Conservation (phyloP, 2,797 vertebrate genomes). For the Sebastiscus tertius region DNA sequence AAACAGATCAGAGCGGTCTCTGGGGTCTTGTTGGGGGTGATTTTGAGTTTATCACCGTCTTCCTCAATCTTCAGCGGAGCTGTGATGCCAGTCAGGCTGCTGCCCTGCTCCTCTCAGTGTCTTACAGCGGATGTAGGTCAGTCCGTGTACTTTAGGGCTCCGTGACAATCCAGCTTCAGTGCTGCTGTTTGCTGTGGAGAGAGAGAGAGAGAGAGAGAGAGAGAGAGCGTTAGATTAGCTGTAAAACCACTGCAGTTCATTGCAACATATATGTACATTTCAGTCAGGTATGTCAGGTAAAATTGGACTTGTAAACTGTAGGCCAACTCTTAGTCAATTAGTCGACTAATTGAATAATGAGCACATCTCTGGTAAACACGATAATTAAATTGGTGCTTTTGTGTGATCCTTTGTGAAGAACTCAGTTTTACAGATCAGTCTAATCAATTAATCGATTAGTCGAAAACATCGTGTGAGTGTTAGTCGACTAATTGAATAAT, state of each 20-base stretch:
- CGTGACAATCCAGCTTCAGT: conserved; percentile 55
- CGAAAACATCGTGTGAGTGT: too few relatives aligned
- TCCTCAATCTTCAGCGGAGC: conserved; percentile 47
- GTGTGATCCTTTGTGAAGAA: too few relatives aligned
- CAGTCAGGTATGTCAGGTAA: conserved; percentile 21
- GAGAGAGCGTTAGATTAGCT: conserved; percentile 30
- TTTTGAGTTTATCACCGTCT: conserved; percentile 50
- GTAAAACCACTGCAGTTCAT: conserved; percentile 17
- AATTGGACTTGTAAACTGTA: not conserved
- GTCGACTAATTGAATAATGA: too few relatives aligned
- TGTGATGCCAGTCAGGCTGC: conserved; percentile 45
- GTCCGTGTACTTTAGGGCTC: conserved; percentile 55
- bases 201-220: conserved; percentile 10
- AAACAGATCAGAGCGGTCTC: conserved; percentile 33
- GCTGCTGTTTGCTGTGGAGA: conserved; percentile 50
- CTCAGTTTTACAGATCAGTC: too few relatives aligned
- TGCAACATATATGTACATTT: conserved; percentile 24
- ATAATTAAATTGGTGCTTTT: too few relatives aligned
- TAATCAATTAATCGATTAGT: too few relatives aligned
- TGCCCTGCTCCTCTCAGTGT: conserved; percentile 46
- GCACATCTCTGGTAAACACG: too few relatives aligned
- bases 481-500: too few relatives aligned
- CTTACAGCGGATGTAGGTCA: conserved; percentile 69
- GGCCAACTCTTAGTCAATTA: not conserved
- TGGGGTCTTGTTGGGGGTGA: conserved; percentile 31